Conservation (phyloP, 1,140 invertebrate genomes). For the Halyomorpha halys region DNA sequence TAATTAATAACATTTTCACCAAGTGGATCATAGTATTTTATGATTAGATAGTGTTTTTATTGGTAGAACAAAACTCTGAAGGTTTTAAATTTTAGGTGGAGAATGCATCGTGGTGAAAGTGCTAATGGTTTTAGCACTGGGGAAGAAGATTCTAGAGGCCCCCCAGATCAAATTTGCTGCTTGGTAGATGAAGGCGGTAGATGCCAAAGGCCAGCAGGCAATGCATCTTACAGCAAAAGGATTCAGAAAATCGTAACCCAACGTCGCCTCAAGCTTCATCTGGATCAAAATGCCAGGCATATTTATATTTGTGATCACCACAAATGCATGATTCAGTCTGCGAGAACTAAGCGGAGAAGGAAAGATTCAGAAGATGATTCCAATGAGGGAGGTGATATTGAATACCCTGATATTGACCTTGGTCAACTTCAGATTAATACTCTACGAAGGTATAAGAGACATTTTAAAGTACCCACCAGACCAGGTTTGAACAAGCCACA, state of each 20-base stretch:
- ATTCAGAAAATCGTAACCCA: slow-evolving; percentile 94
- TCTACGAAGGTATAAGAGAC: slow-evolving; percentile 79
- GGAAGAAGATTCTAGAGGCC: slow-evolving; percentile 74
- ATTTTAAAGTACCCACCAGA: slow-evolving; percentile 82
- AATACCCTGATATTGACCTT: slow-evolving; percentile 85
- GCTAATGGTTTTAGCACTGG: slow-evolving; percentile 83
- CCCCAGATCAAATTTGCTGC: slow-evolving; percentile 84
- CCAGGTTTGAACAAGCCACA: slow-evolving; percentile 90
- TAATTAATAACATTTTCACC: too few species aligned
- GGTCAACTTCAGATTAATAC: slow-evolving; percentile 89
- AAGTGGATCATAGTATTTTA: too few species aligned
- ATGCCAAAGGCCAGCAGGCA: slow-evolving; percentile 78
- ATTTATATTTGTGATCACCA: slow-evolving; percentile 96
- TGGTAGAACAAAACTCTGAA: too few species aligned
- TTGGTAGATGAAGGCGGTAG: slow-evolving; percentile 79
- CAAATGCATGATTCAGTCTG: slow-evolving; percentile 88
- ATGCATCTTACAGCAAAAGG: slow-evolving; percentile 92
- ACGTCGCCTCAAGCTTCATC: slow-evolving; percentile 75
- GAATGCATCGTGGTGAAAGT: slow-evolving; percentile 29
- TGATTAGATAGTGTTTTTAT: too few species aligned
- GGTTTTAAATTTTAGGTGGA: slow-evolving; percentile 3
- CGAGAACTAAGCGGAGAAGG: slow-evolving; percentile 71
- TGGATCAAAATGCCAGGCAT: slow-evolving; percentile 72
- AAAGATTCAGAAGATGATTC: slow-evolving; percentile 90
- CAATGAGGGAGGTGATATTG: slow-evolving; percentile 67